phyloP scores from a whole-genome alignment of 1,140 invertebrate genomes.

The Anastatus disparis region DNA sequence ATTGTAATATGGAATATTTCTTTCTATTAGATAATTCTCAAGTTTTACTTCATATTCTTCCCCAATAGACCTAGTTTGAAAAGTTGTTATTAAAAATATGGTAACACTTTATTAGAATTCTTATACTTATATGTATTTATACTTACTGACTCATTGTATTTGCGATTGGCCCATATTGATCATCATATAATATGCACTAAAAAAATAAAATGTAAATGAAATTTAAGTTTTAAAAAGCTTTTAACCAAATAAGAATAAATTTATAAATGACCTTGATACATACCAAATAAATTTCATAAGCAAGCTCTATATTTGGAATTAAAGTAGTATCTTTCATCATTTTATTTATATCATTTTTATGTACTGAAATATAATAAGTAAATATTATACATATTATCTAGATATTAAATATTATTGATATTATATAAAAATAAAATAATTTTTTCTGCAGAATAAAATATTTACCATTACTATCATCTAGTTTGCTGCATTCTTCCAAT shows the following conservation, averaged over 20 bases:
- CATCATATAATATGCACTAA: constrained; percentile 53
- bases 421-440: constrained; percentile 6
- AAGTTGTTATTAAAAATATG: constrained; percentile 56
- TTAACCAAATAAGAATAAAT: constrained; percentile 40
- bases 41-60: constrained; percentile 81
- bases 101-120: constrained; percentile 25
- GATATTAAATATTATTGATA: constrained; percentile 5
- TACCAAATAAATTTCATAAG: constrained; percentile 83
- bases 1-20: constrained; percentile 78
- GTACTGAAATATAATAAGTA: constrained; percentile 42
- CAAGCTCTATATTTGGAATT: constrained; percentile 77
- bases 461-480: constrained; percentile 46
- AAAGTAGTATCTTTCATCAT: constrained; percentile 77
- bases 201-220: constrained; percentile 36
- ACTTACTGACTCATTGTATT: constrained; percentile 79
- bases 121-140: constrained; percentile 1
- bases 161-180: constrained; percentile 77
- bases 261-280: constrained; percentile 50
- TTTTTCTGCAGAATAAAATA: neutral
- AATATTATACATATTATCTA: constrained; percentile 16
- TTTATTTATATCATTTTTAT: constrained; percentile 65
- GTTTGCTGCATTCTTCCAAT: constrained; percentile 69
- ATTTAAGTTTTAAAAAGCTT: constrained; percentile 10
- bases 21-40: constrained; percentile 69
- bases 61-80: constrained; percentile 79